These are phyloP conservation scores for Dallia pectoralis DNA, from an alignment of 2,797 vertebrate genomes.

Conservation along the genomic window DNA sequence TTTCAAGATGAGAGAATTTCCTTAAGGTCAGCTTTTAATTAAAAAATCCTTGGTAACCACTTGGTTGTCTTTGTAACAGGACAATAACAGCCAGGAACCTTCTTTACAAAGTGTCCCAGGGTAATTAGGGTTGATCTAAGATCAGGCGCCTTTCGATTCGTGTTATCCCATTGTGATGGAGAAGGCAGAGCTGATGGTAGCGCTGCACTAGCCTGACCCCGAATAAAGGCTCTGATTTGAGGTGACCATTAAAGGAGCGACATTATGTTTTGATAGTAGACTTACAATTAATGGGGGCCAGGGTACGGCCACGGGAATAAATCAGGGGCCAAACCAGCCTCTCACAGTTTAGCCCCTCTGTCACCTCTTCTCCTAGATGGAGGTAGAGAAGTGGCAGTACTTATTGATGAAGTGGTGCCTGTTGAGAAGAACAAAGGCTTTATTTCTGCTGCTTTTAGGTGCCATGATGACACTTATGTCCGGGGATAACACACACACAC, in stretches of 20 bases:
- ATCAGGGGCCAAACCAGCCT: background rate
- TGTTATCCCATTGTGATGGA: background rate
- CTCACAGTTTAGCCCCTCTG: constrained; percentile 22
- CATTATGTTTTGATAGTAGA: background rate
- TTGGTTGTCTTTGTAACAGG: constrained; percentile 19
- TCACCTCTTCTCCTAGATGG: constrained; percentile 33
- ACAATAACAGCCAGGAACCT: background rate
- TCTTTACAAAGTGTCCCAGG: background rate
- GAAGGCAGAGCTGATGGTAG: background rate
- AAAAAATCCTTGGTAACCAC: constrained; percentile 2
- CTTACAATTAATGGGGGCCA: background rate
- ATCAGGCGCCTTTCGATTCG: background rate
- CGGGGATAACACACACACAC: constrained; percentile 30
- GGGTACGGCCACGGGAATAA: background rate
- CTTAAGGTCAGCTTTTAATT: constrained; percentile 34
- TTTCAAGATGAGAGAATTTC: constrained; percentile 36
- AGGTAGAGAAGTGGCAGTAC: constrained; percentile 26
- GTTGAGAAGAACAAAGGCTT: constrained; percentile 61
- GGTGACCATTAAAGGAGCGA: background rate
- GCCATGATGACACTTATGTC: constrained; percentile 55
- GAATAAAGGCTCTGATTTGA: background rate
- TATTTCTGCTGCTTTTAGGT: constrained; percentile 54
- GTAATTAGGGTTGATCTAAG: background rate
- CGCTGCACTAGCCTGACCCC: background rate
- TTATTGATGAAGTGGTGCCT: constrained; percentile 61